These are phyloP conservation scores for Muntiacus reevesi DNA, from an alignment of 2,113 vertebrate genomes.

Conservation along the genomic window DNA sequence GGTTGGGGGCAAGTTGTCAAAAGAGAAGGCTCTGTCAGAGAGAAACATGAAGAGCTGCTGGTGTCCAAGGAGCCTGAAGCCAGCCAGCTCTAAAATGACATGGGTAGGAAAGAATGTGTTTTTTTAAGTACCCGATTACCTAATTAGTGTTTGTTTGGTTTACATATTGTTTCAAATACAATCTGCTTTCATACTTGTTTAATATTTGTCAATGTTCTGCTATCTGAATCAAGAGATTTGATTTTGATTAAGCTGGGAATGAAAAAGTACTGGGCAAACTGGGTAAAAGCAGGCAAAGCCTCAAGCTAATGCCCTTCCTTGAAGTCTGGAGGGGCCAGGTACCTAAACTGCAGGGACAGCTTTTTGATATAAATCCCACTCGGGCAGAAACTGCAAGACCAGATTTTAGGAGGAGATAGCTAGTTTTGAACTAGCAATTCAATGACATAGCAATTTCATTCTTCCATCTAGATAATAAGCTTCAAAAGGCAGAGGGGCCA, in stretches of 20 bases:
- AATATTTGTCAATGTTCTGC: background rate
- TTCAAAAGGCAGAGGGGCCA: background rate
- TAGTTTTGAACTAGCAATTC: background rate
- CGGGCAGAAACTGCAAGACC: background rate
- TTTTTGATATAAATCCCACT: rapidly evolving
- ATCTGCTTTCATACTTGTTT: background rate
- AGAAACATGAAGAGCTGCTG: background rate
- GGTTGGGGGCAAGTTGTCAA: background rate
- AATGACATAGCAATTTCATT: background rate
- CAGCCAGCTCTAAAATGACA: background rate
- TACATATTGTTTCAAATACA: background rate
- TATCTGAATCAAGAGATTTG: background rate
- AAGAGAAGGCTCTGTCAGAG: background rate
- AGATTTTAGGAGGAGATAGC: background rate
- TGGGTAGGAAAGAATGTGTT: background rate
- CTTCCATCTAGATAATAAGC: background rate
- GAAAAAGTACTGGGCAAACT: background rate
- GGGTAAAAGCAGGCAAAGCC: background rate
- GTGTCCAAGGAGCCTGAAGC: background rate
- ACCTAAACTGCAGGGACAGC: background rate
- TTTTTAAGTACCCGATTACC: background rate
- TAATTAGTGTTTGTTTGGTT: background rate
- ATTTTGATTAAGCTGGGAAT: background rate
- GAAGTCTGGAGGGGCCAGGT: background rate
- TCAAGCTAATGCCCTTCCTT: background rate